Base-by-base conservation (phyloP, 2,113 vertebrate genomes). In the Thalassarche chlororhynchos region DNA sequence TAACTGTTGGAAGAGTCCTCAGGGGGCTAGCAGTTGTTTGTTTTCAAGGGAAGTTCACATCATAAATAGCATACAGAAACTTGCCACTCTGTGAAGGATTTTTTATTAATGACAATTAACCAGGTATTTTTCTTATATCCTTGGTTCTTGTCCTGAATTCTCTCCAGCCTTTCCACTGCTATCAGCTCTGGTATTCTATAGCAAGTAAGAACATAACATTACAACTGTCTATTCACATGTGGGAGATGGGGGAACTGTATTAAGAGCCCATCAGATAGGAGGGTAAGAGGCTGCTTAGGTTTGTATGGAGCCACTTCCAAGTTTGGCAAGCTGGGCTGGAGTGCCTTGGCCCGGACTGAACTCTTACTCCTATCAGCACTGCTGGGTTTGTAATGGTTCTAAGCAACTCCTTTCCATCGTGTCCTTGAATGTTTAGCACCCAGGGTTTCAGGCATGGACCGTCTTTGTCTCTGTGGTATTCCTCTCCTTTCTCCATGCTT, bases 1-100 rank as follows among this genome's bases (percentile, higher is more conserved):
- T 91, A 86, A 74, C 82, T 97, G 94, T 79, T 96, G 70, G 79
- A 94, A 91, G 92, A 93, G 85, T 94, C 97, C 95, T 93, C 47
- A 38, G 89, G 91, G 95, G 74, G 68, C 62, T 89, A 38, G 75
- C 4, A 8, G 62, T 62, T 77, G 80, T 62, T 96, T 92, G 57
- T 91, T 96, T 96, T 93, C 60, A 85, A 84, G 85, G 64, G 81
- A 96, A 86, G 80, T 86, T 97, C 76, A 57, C 8, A 15, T 78
- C 77, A 78, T 95, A 95, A 93, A 89, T 68, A 85, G 47, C n/a
- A n/a, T 82, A 92, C 23, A 84, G 90, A 84, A 96, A 60, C 90
- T 89, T 93, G 74, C 77, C 36, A 19, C 52, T 78, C 42, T 69
- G 24, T 64, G 70, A 90, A 83, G 70, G 18, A 3, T 15, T 79